A percentile compares a stretch with the other conserved stretches of the same genome.
These are phyloP conservation scores for Xestia rhomboidea DNA, from an alignment of 2,888 invertebrate genomes.

Conservation along the genomic window DNA sequence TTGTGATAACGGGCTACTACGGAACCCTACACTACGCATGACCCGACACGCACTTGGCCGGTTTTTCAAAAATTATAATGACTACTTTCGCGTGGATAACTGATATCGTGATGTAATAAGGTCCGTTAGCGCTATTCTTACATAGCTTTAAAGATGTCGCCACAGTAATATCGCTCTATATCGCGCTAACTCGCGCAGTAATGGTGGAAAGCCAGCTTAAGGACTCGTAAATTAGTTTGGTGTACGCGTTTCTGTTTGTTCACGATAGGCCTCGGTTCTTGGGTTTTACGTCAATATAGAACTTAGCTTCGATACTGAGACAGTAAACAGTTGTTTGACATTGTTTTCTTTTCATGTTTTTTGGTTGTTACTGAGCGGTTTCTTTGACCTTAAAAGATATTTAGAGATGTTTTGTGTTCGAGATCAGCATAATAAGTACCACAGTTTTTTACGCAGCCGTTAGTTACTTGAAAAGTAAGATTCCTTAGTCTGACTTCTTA, in stretches of 20 bases:
- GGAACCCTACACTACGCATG: too few relatives aligned
- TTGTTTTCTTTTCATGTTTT: neutral
- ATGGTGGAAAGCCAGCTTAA: neutral
- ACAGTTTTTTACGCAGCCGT: neutral
- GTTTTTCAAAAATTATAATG: too few relatives aligned
- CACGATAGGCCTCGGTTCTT: constrained; percentile 19
- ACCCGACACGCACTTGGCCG: too few relatives aligned
- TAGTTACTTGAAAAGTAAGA: neutral
- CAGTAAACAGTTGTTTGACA: constrained; percentile 17
- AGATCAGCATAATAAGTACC: neutral
- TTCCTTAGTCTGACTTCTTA: neutral
- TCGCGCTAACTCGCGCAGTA: neutral
- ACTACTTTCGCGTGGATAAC: too few relatives aligned
- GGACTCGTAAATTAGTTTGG: constrained; percentile 59
- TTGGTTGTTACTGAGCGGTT: neutral
- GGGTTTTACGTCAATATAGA: constrained; percentile 11
- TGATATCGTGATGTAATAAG: neutral
- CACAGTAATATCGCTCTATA: neutral
- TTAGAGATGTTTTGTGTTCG: neutral
- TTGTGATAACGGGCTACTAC: too few relatives aligned
- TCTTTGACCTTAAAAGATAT: neutral
- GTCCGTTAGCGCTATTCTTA: neutral
- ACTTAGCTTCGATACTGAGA: constrained; percentile 29
- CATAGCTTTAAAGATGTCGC: neutral
- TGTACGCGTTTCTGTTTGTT: constrained; percentile 45